Evolutionary conservation across 1,140 invertebrate species (phyloP).

Genomic region (Papilio dardanus): DNA sequence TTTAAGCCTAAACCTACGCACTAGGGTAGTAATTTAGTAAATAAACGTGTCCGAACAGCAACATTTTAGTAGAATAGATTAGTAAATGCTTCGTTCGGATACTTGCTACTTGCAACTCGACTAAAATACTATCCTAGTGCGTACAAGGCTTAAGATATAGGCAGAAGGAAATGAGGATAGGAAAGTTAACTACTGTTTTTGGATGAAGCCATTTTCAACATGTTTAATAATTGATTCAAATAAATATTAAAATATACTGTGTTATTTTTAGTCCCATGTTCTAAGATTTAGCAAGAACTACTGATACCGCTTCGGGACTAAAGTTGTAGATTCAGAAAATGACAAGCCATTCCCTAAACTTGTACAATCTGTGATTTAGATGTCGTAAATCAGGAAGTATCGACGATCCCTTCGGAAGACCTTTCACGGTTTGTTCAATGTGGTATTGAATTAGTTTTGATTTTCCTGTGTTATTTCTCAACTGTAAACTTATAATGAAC

Average conservation of each 20-base stretch:
- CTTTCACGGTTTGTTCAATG: background rate
- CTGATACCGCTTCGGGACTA: background rate
- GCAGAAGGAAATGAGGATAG: too few species aligned
- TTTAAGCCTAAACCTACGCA: too few species aligned
- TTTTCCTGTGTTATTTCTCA: background rate
- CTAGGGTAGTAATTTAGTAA: too few species aligned
- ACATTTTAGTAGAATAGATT: too few species aligned
- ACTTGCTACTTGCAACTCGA: too few species aligned
- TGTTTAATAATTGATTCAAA: background rate
- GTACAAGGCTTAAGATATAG: too few species aligned
- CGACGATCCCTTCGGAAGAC: background rate
- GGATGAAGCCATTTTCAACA: too few species aligned
- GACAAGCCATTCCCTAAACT: background rate
- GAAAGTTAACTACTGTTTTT: too few species aligned
- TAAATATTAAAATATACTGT: background rate
- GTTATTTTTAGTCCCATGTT: background rate
- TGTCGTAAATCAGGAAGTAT: conserved; percentile 3
- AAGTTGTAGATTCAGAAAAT: background rate
- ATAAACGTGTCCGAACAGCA: too few species aligned
- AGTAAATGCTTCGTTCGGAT: too few species aligned
- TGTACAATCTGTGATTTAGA: background rate
- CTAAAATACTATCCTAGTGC: too few species aligned
- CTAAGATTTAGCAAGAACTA: background rate
- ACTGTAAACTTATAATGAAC: background rate
- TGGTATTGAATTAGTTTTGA: background rate